A percentile compares a stretch with the other conserved stretches of the same genome.
Evolutionary conservation across 2,113 vertebrate genomes (phyloP).

Genomic region (Henicopernis longicauda): DNA sequence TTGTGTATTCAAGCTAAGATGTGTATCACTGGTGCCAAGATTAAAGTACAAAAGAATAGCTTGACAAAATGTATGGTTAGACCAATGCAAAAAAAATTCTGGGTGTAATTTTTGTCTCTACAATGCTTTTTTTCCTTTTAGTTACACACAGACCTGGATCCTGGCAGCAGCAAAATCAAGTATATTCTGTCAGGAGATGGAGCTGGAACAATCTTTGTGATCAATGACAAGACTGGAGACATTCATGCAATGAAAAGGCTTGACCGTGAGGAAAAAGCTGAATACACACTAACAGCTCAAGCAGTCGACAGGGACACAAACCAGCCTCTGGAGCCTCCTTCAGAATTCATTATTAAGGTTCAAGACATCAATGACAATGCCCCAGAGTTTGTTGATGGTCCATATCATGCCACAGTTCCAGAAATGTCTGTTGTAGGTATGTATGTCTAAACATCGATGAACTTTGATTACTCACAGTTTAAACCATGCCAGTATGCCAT

Average conservation of each 20-base stretch:
- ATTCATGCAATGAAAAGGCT: slow-evolving; percentile 99
- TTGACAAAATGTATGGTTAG: background rate
- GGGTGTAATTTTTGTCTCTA: background rate
- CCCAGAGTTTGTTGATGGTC: slow-evolving; percentile 90
- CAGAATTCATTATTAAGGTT: slow-evolving; percentile 98
- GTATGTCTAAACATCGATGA: slow-evolving; percentile 42
- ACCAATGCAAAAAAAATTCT: background rate
- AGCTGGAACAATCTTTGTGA: slow-evolving; percentile 97
- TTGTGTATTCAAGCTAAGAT: background rate
- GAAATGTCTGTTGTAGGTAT: slow-evolving; percentile 96
- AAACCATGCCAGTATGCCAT: background rate
- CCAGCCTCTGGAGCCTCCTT: slow-evolving; percentile 91
- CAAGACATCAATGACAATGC: slow-evolving; percentile 99
- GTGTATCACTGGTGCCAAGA: background rate
- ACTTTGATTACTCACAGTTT: background rate
- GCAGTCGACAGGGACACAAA: slow-evolving; percentile 89
- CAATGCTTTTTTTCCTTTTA: slow-evolving; percentile 62
- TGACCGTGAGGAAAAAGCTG: slow-evolving; percentile 96
- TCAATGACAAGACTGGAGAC: slow-evolving; percentile 95
- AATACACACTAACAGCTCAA: slow-evolving; percentile 95
- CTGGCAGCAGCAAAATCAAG: slow-evolving; percentile 89
- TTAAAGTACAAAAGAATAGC: background rate
- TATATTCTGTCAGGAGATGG: slow-evolving; percentile 95
- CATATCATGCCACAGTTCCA: slow-evolving; percentile 89
- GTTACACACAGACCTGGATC: slow-evolving; percentile 96